phyloP scores from a whole-genome alignment of 2,113 vertebrate genomes.

The Acanthisitta chloris region DNA sequence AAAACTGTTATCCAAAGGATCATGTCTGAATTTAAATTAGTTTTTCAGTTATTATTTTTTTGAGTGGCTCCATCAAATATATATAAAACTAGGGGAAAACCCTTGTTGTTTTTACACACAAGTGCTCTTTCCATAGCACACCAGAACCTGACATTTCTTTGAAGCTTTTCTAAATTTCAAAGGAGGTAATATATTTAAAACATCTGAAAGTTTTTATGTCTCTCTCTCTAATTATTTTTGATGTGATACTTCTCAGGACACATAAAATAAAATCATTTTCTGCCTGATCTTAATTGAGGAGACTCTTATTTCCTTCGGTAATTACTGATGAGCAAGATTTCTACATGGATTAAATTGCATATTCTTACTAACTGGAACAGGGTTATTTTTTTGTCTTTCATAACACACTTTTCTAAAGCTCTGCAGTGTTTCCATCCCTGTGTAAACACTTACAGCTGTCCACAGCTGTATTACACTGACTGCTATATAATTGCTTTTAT shows the following conservation, averaged over 20 bases:
- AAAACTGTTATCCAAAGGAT: neutral
- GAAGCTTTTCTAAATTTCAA: constrained; percentile 55
- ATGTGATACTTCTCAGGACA: constrained; percentile 24
- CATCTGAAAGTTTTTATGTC: neutral
- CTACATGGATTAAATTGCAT: neutral
- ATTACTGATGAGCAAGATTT: constrained; percentile 52
- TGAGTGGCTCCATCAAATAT: constrained; percentile 14
- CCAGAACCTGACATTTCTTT: constrained; percentile 42
- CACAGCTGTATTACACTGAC: neutral
- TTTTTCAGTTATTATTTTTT: constrained; percentile 1
- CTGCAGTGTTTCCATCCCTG: neutral
- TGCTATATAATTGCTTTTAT: neutral
- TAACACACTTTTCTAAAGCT: neutral
- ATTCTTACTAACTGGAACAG: neutral
- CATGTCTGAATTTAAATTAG: neutral
- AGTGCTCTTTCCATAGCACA: neutral
- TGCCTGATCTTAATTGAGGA: constrained; percentile 35
- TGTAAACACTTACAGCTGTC: neutral
- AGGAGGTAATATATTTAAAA: constrained; percentile 16
- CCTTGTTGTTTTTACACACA: constrained; percentile 17
- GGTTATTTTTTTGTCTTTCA: neutral
- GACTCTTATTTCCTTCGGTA: constrained; percentile 29
- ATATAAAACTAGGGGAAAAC: neutral
- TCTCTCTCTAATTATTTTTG: constrained; percentile 41
- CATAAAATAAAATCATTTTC: constrained; percentile 33